Evolutionary conservation across 2,797 vertebrate species (phyloP), one percentile per base, ranked within the genome.

Genomic region (Rhinophrynus dorsalis): DNA sequence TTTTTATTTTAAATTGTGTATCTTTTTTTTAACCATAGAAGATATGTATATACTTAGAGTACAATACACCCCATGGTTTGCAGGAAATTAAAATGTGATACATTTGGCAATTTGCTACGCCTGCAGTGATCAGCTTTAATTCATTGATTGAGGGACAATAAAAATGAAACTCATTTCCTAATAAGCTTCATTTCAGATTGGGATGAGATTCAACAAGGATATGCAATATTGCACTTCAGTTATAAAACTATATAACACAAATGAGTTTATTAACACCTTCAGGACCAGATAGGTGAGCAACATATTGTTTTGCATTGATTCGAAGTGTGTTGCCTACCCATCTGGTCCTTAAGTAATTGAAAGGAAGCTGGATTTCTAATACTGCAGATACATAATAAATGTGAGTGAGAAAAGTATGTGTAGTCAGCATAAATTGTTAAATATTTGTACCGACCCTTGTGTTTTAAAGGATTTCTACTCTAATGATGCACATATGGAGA

Each of bases 401-500:
- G 45, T 60, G 48, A 54, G 50, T 44, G 65, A 68, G 37, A 58
- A n/a, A 32, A 58, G 45, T 65, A 60, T 59, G 57, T 42, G 60
- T 23, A 50, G 40, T 50, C 32, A 71, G 15, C 40, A 55, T 15
- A 64, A 51, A 23, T 29, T 6, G 30, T 57, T n/a, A 68, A 60
- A 68, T 62, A 57, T 71, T 65, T 44, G 59, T 38, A 64, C 33
- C 24, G 20, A 8, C 42, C 61, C 44, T 59, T 72, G 68, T 56
- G 42, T 59, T 72, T 64, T 30, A 4, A 33, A 58, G 44, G 50
- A 48, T 45, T 48, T 50, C 30, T 40, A 6, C 21, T 71, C 32
- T 71, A 64, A 71, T 58, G 54, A 51, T 47, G 26, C 54, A 27
- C 68, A 72, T 64, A 72, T 65, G 61, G 68, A 26, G 48, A 33